A percentile compares a stretch with the other conserved stretches of the same genome.
phyloP scores from a whole-genome alignment of 2,113 vertebrate species.

The Paramisgurnus dabryanus region DNA sequence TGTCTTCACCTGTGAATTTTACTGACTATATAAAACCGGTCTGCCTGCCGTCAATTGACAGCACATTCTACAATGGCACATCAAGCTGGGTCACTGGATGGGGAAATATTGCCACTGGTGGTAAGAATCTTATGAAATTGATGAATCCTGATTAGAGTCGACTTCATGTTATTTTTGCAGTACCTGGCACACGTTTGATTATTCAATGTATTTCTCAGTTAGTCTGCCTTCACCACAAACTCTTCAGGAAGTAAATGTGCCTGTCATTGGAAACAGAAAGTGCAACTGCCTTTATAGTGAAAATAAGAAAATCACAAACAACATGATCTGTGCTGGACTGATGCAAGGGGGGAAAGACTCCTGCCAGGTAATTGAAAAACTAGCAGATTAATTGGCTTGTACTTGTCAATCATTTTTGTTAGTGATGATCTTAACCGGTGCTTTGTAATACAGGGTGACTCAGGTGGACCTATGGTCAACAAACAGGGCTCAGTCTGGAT shows the following conservation, averaged over 20 bases:
- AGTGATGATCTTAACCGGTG: neutral
- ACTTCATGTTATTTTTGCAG: neutral
- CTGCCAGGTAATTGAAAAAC: constrained; percentile 49
- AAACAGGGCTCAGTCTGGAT: constrained; percentile 40
- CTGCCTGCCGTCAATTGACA: constrained; percentile 66
- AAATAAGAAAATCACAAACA: constrained; percentile 55
- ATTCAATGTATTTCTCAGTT: neutral
- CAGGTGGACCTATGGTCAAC: constrained; percentile 70
- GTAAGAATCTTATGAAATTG: constrained; percentile 18
- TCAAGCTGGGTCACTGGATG: constrained; percentile 74
- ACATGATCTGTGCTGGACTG: constrained; percentile 74
- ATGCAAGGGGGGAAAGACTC: constrained; percentile 68
- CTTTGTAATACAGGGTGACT: constrained; percentile 76
- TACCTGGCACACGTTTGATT: neutral
- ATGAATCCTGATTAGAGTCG: neutral
- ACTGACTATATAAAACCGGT: constrained; percentile 65
- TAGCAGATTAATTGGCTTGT: too few species aligned
- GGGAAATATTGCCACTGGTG: constrained; percentile 43
- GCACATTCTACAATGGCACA: constrained; percentile 65
- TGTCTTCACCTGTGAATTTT: constrained; percentile 52
- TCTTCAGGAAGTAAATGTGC: constrained; percentile 58
- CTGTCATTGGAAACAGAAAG: constrained; percentile 51
- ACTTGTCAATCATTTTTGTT: neutral
- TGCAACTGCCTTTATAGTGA: constrained; percentile 53
- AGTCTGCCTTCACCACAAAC: constrained; percentile 1